Percentiles rank a stretch among this genome's conserved stretches.
Conservation (phyloP, 2,888 invertebrate species). For the Acleris cristana region DNA sequence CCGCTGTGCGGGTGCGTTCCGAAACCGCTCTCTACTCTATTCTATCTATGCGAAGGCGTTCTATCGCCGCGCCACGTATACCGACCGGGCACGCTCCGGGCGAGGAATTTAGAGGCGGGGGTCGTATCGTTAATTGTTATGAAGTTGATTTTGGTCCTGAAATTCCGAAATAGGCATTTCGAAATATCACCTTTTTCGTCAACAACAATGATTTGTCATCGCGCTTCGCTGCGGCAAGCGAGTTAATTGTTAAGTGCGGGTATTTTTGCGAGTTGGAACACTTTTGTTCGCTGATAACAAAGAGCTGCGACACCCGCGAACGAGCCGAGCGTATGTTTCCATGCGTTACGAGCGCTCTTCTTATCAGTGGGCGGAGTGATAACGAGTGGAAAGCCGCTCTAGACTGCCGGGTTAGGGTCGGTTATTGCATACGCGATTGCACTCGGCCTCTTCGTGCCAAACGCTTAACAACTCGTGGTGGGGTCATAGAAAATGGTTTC, state of each 20-base stretch:
- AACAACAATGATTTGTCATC: conserved; percentile 50
- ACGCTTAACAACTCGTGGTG: conserved; percentile 71
- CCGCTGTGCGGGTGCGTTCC: conserved; percentile 78
- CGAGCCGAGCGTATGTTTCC: conserved; percentile 50
- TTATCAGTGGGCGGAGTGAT: conserved; percentile 70
- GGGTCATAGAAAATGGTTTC: conserved; percentile 47
- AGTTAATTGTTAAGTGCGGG: conserved; percentile 46
- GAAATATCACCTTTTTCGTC: conserved; percentile 79
- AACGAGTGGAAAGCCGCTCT: conserved; percentile 66
- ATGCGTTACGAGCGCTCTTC: conserved; percentile 56
- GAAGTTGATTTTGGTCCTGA: conserved; percentile 84
- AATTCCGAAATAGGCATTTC: conserved; percentile 83
- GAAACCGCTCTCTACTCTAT: conserved; percentile 85
- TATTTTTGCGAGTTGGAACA: conserved; percentile 40
- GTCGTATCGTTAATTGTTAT: conserved; percentile 85
- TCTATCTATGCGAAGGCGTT: conserved; percentile 84
- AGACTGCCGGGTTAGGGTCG: conserved; percentile 50
- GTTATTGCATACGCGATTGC: conserved; percentile 49
- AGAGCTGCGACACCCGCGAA: conserved; percentile 44
- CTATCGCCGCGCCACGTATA: conserved; percentile 77
- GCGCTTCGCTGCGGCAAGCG: conserved; percentile 39
- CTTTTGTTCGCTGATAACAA: conserved; percentile 40
- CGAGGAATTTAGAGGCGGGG: conserved; percentile 84
- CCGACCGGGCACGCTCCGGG: conserved; percentile 83
- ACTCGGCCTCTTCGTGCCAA: conserved; percentile 47